Evolutionary conservation across 2,888 invertebrate species (phyloP).

Genomic region (Pomacea canaliculata): DNA sequence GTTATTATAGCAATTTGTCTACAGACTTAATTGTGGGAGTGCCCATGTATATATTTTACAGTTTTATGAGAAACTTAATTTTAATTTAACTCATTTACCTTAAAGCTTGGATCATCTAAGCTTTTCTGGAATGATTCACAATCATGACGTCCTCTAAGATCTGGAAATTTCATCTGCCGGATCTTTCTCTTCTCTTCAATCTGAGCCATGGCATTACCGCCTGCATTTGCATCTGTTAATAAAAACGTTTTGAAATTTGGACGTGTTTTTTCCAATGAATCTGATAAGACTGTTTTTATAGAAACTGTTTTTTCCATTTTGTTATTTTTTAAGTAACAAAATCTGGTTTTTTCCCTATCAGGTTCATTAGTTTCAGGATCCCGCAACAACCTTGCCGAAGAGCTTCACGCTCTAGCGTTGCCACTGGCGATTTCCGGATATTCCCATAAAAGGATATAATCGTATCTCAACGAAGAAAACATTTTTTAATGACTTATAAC

Average conservation of each 20-base stretch:
- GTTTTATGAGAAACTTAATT: too few species aligned
- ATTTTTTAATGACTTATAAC: not conserved
- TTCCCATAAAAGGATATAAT: conserved; percentile 46
- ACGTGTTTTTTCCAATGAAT: conserved; percentile 57
- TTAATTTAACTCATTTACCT: conserved; percentile 1
- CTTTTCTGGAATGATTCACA: conserved; percentile 59
- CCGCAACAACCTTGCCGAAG: conserved; percentile 45
- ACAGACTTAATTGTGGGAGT: not conserved
- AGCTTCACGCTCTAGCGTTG: conserved; percentile 56
- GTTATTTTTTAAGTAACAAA: not conserved
- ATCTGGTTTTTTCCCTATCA: not conserved
- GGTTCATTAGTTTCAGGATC: conserved; percentile 5
- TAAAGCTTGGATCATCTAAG: conserved; percentile 6
- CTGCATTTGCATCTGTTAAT: conserved; percentile 58
- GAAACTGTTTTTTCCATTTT: conserved; percentile 54
- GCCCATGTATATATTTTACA: not conserved
- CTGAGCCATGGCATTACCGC: conserved; percentile 53
- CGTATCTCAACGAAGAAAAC: not conserved
- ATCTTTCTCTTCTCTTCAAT: conserved; percentile 59
- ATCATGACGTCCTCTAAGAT: conserved; percentile 55
- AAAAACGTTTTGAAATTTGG: conserved; percentile 57
- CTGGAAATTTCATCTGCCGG: conserved; percentile 57
- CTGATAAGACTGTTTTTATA: conserved; percentile 49
- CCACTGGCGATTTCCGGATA: conserved; percentile 49
- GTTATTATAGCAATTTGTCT: not conserved